phyloP scores from a whole-genome alignment of 2,888 invertebrate genomes.

The Leptinotarsa tumamoca region DNA sequence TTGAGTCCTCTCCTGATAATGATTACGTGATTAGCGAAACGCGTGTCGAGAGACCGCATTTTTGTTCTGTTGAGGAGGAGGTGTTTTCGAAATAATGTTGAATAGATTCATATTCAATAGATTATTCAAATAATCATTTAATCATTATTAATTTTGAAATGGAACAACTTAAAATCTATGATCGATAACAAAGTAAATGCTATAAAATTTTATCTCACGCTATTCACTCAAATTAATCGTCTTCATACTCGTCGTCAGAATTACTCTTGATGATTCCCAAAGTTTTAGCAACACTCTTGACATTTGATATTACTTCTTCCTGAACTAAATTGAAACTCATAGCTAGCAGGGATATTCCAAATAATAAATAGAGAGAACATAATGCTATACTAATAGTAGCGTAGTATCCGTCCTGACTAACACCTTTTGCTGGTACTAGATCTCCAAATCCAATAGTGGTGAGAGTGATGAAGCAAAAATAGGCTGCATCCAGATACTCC shows the following conservation, averaged over 20 bases:
- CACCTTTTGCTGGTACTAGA: constrained; percentile 86
- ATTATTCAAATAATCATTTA: too few species aligned
- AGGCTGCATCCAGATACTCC: constrained; percentile 88
- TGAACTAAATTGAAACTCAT: constrained; percentile 98
- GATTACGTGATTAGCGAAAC: too few species aligned
- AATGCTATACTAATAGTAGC: constrained; percentile 79
- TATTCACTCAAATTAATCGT: constrained; percentile 33
- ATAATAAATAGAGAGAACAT: constrained; percentile 91
- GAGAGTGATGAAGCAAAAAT: constrained; percentile 93
- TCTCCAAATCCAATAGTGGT: constrained; percentile 95
- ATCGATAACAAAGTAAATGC: too few species aligned
- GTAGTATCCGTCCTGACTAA: constrained; percentile 60
- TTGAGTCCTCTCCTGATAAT: too few species aligned
- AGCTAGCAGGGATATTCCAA: constrained; percentile 92
- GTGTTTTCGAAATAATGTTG: too few species aligned
- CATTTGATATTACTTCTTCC: constrained; percentile 91
- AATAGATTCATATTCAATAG: too few species aligned
- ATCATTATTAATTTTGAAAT: too few species aligned
- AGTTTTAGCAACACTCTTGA: constrained; percentile 86
- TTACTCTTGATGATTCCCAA: constrained; percentile 89
- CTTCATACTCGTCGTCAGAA: constrained; percentile 71
- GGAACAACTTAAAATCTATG: too few species aligned
- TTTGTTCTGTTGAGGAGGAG: too few species aligned
- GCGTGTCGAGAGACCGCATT: too few species aligned
- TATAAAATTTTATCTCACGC: too few species aligned